Conservation (phyloP, 2,888 invertebrate genomes). For the Cheilosia scutellata region DNA sequence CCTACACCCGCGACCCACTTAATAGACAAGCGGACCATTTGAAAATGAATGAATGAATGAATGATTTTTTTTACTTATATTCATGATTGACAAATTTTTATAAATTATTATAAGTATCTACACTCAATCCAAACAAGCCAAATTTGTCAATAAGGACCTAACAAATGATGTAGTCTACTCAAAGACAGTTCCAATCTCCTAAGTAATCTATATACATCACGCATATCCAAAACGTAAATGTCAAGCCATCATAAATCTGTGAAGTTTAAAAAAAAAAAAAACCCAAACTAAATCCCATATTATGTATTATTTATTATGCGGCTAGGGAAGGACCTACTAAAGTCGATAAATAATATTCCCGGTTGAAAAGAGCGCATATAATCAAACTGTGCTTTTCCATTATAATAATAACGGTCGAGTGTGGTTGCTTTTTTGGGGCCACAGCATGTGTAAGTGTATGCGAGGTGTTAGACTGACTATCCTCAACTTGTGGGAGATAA, state of each 20-base stretch:
- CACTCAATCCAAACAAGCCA: too few relatives aligned
- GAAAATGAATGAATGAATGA: too few relatives aligned
- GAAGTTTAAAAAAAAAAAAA: background rate
- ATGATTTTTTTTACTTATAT: too few relatives aligned
- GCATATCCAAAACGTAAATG: background rate
- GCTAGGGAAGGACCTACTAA: background rate
- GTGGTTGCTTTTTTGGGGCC: background rate
- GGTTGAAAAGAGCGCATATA: constrained; percentile 59
- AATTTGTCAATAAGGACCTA: too few relatives aligned
- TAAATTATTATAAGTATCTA: too few relatives aligned
- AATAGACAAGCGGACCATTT: too few relatives aligned
- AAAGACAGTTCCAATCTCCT: too few relatives aligned
- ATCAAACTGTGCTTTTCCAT: constrained; percentile 52
- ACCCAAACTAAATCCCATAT: background rate
- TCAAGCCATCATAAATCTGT: constrained; percentile 28
- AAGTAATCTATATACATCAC: too few relatives aligned
- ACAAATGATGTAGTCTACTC: too few relatives aligned
- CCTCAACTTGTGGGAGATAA: constrained; percentile 46
- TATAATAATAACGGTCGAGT: constrained; percentile 39
- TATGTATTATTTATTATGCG: background rate
- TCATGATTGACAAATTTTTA: too few relatives aligned
- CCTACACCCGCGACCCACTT: too few relatives aligned
- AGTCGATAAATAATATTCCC: constrained; percentile 63
- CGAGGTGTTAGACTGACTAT: constrained; percentile 49
- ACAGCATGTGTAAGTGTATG: constrained; percentile 7